Evolutionary conservation across 2,113 vertebrate genomes (phyloP).

Genomic region (Oreotrochilus melanogaster): DNA sequence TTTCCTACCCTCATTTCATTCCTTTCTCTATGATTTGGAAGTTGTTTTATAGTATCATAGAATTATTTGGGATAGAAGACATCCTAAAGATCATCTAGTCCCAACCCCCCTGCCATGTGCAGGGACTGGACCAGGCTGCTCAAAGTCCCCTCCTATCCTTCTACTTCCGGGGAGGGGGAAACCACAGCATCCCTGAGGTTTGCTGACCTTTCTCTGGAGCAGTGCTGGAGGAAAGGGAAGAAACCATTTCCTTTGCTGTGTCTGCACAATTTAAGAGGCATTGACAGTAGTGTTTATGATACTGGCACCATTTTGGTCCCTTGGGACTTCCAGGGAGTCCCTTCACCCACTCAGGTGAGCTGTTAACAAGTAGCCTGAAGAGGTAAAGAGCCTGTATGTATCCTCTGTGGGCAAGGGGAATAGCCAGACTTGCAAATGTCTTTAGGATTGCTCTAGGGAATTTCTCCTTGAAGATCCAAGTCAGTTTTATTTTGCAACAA

Average conservation of each 20-base stretch:
- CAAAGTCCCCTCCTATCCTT: no score
- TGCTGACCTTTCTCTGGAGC: not conserved
- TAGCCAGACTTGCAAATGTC: not conserved
- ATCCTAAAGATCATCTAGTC: no score
- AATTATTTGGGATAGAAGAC: no score
- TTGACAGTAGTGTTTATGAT: not conserved
- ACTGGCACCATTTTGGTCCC: not conserved
- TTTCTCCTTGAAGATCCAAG: not conserved
- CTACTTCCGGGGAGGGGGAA: no score
- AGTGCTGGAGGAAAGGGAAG: not conserved
- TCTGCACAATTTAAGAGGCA: not conserved
- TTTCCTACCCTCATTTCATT: not conserved
- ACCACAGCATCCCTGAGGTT: not conserved
- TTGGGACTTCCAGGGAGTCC: not conserved
- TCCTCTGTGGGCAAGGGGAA: not conserved
- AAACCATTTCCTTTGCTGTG: not conserved
- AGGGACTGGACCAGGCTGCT: no score
- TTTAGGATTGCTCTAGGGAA: not conserved
- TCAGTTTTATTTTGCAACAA: not conserved
- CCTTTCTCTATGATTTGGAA: not conserved
- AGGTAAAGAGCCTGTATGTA: not conserved
- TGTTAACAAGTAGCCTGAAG: not conserved
- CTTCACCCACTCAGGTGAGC: not conserved
- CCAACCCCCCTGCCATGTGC: no score
- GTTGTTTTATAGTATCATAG: not conserved